Percentiles rank a stretch among this genome's conserved stretches.
Conservation (phyloP, 2,888 invertebrate species). For the Andrena trimmerana region DNA sequence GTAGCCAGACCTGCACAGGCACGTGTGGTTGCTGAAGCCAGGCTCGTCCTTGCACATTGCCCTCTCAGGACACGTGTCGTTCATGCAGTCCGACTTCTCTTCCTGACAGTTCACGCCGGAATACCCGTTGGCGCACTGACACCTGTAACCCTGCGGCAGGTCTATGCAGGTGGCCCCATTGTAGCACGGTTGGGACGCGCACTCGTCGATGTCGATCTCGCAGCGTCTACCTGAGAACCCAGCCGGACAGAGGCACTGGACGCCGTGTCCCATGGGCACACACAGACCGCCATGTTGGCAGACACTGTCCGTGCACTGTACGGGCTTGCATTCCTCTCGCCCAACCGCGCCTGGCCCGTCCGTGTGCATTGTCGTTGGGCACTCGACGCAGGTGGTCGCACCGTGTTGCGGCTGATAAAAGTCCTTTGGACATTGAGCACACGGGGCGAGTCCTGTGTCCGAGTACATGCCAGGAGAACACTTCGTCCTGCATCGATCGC, state of each 20-base stretch:
- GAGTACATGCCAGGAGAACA: constrained; percentile 97
- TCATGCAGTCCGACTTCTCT: constrained; percentile 94
- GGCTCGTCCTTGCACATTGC: constrained; percentile 99
- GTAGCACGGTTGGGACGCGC: constrained; percentile 96
- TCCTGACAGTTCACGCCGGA: constrained; percentile 98
- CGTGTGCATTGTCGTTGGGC: constrained; percentile 96
- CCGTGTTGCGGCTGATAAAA: constrained; percentile 96
- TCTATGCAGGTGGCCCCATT: constrained; percentile 97
- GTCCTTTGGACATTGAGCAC: constrained; percentile 96
- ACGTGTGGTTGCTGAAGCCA: constrained; percentile 95
- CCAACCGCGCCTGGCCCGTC: constrained; percentile 92
- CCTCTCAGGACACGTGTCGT: constrained; percentile 96
- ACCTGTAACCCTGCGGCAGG: constrained; percentile 95
- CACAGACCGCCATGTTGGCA: constrained; percentile 97
- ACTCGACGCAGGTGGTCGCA: constrained; percentile 94
- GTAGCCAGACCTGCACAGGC: constrained; percentile 97
- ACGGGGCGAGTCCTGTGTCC: constrained; percentile 96
- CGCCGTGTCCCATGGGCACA: constrained; percentile 94
- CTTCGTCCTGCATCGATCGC: constrained; percentile 93
- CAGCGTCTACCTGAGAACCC: constrained; percentile 97
- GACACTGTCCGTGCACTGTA: constrained; percentile 94
- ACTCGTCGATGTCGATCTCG: constrained; percentile 98
- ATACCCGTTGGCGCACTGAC: constrained; percentile 94
- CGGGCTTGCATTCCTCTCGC: constrained; percentile 94
- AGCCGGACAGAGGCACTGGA: constrained; percentile 97